These are phyloP conservation scores for Spisula solida DNA, from an alignment of 2,888 invertebrate species.

Conservation along the genomic window DNA sequence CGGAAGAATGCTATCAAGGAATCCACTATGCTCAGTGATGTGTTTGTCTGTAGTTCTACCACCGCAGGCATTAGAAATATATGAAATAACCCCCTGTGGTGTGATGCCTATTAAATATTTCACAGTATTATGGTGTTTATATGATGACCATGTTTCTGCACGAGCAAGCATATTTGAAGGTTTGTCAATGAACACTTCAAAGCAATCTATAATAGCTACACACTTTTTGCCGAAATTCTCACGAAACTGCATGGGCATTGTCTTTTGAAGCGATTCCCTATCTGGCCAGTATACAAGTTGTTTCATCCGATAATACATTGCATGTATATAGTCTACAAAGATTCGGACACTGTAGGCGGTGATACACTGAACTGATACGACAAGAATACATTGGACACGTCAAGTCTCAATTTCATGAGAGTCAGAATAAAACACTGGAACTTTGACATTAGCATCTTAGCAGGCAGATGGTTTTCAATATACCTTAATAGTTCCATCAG, in stretches of 20 bases:
- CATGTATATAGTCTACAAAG: background rate
- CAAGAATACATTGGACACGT: background rate
- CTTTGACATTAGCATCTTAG: background rate
- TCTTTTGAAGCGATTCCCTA: constrained; percentile 30
- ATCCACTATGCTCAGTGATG: constrained; percentile 56
- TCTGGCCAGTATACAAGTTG: constrained; percentile 34
- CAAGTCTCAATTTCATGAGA: background rate
- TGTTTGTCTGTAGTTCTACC: constrained; percentile 56
- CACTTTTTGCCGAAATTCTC: constrained; percentile 34
- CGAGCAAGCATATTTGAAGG: background rate
- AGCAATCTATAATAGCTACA: constrained; percentile 29
- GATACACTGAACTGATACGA: background rate
- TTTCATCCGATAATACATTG: background rate
- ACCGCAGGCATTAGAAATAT: constrained; percentile 52
- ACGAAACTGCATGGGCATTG: constrained; percentile 38
- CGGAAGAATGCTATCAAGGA: constrained; percentile 50
- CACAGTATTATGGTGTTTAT: constrained; percentile 57
- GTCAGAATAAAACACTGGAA: background rate
- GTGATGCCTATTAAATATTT: constrained; percentile 57
- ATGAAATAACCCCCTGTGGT: constrained; percentile 43
- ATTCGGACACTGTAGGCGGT: background rate
- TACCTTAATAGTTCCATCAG: background rate
- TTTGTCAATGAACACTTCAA: background rate
- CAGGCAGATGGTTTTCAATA: background rate
- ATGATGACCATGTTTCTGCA: constrained; percentile 25